Evolutionary conservation across 1,140 invertebrate species (phyloP).

Genomic region (Sminthurides bifidus): DNA sequence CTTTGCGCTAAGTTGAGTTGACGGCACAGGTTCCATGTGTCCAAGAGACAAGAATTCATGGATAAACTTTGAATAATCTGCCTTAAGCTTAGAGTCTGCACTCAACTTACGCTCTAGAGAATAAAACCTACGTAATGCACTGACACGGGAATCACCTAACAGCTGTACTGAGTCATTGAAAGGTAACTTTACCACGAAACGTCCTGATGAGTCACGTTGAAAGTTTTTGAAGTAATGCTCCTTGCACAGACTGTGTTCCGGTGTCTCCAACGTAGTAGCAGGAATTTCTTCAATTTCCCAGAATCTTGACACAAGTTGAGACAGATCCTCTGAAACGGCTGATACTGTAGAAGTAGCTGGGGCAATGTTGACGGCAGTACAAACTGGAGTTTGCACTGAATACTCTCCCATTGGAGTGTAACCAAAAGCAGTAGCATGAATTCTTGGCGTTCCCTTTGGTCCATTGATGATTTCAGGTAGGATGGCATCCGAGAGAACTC

Average conservation of each 20-base stretch:
- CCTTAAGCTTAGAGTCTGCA: neutral
- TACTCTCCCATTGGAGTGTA: neutral
- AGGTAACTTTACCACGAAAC: neutral
- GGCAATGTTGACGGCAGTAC: too few species aligned
- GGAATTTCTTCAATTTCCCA: neutral
- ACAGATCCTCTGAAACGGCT: neutral
- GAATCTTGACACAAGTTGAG: neutral
- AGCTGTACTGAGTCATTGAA: neutral
- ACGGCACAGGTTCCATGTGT: neutral
- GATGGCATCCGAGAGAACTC: neutral
- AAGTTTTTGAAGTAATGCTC: neutral
- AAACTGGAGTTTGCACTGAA: too few species aligned
- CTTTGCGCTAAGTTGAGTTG: too few species aligned
- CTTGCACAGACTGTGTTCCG: neutral
- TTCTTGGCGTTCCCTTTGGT: neutral
- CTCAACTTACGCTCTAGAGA: neutral
- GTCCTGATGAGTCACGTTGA: neutral
- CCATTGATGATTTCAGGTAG: neutral
- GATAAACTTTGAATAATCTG: neutral
- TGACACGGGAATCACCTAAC: neutral
- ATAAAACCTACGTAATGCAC: neutral
- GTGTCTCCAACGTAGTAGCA: neutral
- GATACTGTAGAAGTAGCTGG: too few species aligned
- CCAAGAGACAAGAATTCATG: neutral
- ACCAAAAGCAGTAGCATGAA: neutral